These are phyloP conservation scores for Labeo calbasu DNA, from an alignment of 2,797 vertebrate species.

Conservation along the genomic window DNA sequence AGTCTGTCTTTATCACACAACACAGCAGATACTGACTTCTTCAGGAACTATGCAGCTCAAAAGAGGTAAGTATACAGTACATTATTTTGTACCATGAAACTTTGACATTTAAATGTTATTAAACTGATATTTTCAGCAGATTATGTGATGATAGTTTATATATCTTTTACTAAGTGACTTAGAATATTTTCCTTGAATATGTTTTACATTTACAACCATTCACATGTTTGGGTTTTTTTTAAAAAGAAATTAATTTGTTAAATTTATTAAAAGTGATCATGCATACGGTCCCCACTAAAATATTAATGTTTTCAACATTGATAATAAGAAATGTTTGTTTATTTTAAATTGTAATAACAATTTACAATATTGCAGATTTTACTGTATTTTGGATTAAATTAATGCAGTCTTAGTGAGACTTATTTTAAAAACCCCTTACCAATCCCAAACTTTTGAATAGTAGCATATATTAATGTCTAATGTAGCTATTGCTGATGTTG, in stretches of 20 bases:
- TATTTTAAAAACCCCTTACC: not conserved
- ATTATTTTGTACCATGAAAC: not conserved
- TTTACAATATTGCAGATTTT: not conserved
- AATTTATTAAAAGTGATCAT: not conserved
- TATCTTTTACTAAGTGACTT: not conserved
- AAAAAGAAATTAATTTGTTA: not conserved
- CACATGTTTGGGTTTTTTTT: not conserved
- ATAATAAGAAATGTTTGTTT: not conserved
- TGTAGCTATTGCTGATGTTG: not conserved
- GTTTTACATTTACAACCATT: not conserved
- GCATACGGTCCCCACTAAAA: not conserved
- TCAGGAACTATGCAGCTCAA: conserved; percentile 39
- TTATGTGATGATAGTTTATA: not conserved
- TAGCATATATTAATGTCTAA: not conserved
- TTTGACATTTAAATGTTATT: not conserved
- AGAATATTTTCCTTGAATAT: not conserved
- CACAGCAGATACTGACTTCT: not conserved
- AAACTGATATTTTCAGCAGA: not conserved
- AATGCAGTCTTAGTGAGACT: not conserved
- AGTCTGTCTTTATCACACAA: conserved; percentile 27
- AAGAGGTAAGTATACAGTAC: conserved; percentile 39
- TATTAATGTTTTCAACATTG: not conserved
- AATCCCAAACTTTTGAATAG: not conserved
- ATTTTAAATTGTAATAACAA: not conserved
- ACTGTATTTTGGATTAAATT: not conserved